These are phyloP conservation scores for Chaunax sp. DNA, from an alignment of 2,797 vertebrate genomes.

Conservation along the genomic window DNA sequence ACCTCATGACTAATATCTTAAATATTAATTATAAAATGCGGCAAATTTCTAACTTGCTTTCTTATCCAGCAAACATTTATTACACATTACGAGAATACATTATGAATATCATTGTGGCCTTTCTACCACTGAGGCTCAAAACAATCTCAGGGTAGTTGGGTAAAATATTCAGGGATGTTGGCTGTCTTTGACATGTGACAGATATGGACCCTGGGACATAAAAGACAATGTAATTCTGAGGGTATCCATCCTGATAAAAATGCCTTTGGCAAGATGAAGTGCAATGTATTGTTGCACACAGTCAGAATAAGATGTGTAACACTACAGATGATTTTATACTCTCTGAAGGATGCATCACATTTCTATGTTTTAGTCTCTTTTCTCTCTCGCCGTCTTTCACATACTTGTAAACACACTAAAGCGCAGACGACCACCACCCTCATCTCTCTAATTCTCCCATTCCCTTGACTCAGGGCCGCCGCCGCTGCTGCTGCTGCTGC, in stretches of 20 bases:
- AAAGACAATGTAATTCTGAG: constrained; percentile 59
- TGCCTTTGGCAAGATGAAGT: constrained; percentile 58
- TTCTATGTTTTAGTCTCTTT: constrained; percentile 15
- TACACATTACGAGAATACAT: constrained; percentile 5
- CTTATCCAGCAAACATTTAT: constrained; percentile 32
- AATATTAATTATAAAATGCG: constrained; percentile 56
- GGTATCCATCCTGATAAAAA: constrained; percentile 58
- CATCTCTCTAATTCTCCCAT: constrained; percentile 40
- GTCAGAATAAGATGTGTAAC: constrained; percentile 46
- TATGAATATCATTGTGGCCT: constrained; percentile 18
- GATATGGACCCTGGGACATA: constrained; percentile 53
- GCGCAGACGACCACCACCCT: constrained; percentile 26
- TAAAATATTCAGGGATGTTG: constrained; percentile 57
- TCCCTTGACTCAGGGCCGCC: constrained; percentile 57
- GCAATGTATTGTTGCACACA: constrained; percentile 28
- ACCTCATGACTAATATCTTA: constrained; percentile 63
- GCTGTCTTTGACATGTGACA: constrained; percentile 60
- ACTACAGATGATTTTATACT: constrained; percentile 44
- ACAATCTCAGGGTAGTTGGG: constrained; percentile 32
- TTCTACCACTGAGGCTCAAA: constrained; percentile 20
- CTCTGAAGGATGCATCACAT: constrained; percentile 27
- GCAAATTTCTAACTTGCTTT: constrained; percentile 27
- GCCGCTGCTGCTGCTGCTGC: no score
- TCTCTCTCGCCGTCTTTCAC: constrained; percentile 21
- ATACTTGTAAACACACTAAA: constrained; percentile 32